Evolutionary conservation across 1,140 invertebrate species (phyloP).

Genomic region (Neoseiulus cucumeris): DNA sequence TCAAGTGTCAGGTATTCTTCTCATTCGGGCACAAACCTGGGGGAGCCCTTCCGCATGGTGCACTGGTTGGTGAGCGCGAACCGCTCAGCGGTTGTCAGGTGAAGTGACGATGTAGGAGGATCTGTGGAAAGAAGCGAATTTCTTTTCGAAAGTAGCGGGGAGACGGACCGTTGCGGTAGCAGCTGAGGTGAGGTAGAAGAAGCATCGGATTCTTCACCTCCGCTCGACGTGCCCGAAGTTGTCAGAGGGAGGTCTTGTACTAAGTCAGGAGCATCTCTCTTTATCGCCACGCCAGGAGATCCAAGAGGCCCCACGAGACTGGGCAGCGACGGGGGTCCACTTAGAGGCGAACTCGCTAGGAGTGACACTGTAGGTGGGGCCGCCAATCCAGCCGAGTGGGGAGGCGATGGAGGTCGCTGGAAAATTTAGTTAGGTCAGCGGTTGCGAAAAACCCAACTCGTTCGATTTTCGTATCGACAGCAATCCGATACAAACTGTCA

Average conservation of each 20-base stretch:
- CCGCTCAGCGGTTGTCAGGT: slow-evolving; percentile 43
- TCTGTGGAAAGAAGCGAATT: no score
- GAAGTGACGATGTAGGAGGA: slow-evolving; percentile 18
- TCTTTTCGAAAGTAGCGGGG: no score
- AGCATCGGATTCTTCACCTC: neutral
- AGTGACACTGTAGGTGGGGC: neutral
- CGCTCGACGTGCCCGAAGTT: neutral
- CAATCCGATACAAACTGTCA: no score
- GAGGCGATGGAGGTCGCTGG: neutral
- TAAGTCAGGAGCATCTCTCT: neutral
- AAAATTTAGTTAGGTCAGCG: neutral
- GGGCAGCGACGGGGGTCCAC: neutral
- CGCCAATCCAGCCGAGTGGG: neutral
- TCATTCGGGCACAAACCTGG: neutral
- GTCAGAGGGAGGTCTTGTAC: neutral
- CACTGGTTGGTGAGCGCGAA: slow-evolving; percentile 58
- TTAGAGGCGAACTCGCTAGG: slow-evolving; percentile 4
- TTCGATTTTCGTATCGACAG: no score
- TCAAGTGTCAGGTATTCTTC: no score
- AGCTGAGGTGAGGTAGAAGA: slow-evolving; percentile 1
- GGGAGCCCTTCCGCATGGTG: slow-evolving; percentile 44
- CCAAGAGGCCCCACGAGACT: neutral
- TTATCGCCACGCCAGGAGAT: neutral
- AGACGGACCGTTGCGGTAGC: neutral
- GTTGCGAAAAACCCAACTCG: no score